These are phyloP conservation scores for Apistogramma diplotaenia DNA, from an alignment of 2,113 vertebrate genomes.

Conservation along the genomic window DNA sequence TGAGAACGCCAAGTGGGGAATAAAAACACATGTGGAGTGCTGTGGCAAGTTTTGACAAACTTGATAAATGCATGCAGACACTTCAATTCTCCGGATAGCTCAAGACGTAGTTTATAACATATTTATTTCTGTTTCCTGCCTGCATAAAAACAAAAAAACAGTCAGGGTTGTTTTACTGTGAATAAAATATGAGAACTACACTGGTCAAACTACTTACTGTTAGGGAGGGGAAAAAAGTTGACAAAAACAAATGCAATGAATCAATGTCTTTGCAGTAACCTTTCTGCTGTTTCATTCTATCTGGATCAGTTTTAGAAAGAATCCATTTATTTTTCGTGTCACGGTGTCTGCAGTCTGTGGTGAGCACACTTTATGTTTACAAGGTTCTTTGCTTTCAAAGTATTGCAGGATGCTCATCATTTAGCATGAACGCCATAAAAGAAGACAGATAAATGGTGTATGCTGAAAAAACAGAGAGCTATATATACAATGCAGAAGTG, in stretches of 20 bases:
- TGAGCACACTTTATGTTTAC: background rate
- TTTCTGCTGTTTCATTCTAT: background rate
- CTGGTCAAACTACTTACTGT: background rate
- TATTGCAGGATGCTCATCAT: background rate
- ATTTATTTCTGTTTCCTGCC: background rate
- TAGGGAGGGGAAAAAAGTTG: background rate
- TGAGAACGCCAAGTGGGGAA: background rate
- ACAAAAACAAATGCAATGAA: background rate
- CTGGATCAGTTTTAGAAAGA: background rate
- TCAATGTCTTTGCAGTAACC: slow-evolving; percentile 12
- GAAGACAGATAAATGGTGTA: background rate
- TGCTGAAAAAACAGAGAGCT: background rate
- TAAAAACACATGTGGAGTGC: fast-evolving
- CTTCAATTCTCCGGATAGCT: slow-evolving; percentile 8
- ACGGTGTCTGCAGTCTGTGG: background rate
- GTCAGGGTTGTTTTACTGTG: slow-evolving; percentile 5
- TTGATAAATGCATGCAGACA: slow-evolving; percentile 18
- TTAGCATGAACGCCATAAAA: background rate
- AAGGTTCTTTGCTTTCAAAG: background rate
- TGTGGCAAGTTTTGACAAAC: slow-evolving; percentile 33
- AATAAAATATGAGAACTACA: slow-evolving; percentile 41
- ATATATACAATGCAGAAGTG: background rate
- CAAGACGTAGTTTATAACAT: background rate
- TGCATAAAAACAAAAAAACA: background rate
- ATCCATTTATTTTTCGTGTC: background rate